These are phyloP conservation scores for Spheniscus humboldti DNA, from an alignment of 2,797 vertebrate genomes.

Conservation along the genomic window DNA sequence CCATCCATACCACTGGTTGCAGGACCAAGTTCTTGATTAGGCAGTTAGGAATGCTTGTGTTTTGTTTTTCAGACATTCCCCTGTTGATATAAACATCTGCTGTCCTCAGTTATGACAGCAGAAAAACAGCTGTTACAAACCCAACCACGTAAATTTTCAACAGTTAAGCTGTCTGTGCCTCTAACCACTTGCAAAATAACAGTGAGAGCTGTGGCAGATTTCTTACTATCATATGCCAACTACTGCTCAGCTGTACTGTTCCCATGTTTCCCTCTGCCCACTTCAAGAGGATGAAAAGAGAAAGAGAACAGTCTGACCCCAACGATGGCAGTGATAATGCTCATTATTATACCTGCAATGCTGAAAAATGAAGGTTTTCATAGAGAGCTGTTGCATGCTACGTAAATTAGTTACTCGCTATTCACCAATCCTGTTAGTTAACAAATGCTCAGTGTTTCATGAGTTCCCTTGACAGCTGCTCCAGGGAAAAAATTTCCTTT, in stretches of 20 bases:
- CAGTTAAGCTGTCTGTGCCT: neutral
- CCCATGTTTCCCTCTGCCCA: neutral
- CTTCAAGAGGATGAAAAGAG: neutral
- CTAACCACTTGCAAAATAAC: neutral
- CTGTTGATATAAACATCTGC: neutral
- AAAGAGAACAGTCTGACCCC: neutral
- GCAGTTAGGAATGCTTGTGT: neutral
- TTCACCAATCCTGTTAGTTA: neutral
- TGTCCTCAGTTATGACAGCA: neutral
- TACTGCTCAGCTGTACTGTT: neutral
- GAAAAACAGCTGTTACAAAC: neutral
- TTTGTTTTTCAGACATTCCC: neutral
- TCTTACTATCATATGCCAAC: neutral
- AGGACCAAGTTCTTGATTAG: neutral
- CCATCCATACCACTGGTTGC: neutral
- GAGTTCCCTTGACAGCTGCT: conserved; percentile 7
- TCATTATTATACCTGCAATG: neutral
- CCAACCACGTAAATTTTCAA: neutral
- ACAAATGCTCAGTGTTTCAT: conserved; percentile 25
- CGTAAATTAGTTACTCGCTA: neutral
- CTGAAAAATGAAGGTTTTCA: neutral
- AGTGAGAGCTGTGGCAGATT: neutral
- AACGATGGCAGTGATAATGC: neutral
- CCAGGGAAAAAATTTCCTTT: neutral
- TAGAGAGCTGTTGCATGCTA: neutral